Evolutionary conservation across 2,113 vertebrate genomes (phyloP), one percentile per base, ranked within the genome.

Genomic region (Ctenodactylus gundi): DNA sequence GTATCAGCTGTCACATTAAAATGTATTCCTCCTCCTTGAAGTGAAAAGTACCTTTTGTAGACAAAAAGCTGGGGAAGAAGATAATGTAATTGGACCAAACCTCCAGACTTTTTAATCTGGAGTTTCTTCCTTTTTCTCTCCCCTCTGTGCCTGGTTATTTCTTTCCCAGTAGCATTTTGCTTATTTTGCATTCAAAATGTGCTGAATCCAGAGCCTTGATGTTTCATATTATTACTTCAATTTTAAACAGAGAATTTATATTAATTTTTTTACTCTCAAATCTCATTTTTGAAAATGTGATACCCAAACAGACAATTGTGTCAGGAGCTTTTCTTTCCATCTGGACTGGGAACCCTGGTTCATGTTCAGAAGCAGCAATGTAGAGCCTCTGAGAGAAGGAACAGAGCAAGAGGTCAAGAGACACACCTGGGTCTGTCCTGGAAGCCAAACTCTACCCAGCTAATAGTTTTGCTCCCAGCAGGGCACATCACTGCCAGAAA

Each of bases 101-200:
- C 92, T 81, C 3, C 7, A 95, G 90, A 90, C 96, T 82, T 96
- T 95, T 94, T 92, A 62, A 94, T 95, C 96, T 88, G 91, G 64
- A 0, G 12, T 76, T 57, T 93, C 78, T 96, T 89, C 51, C 57
- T 84, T 67, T 84, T 90, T 67, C 8, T 89, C 34, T 75, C 46
- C 9, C 21, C 15, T 85, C 49, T 31, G 11, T 64, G 77, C 36
- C 75, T 95, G 62, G 84, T 86, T 92, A 57, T 83, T 97, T 95
- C 91, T 90, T 34, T 64, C 55, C 88, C 17, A 62, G 53, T 91
- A 89, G 62, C 46, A 49, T 60, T 94, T 95, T 89, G 39, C 36
- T 85, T 80, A 64, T 90, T 91, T 97, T 93, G 92, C 82, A 96
- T 97, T 81, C 84, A 70, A 89, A 97, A 95, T 95, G 65, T 94